phyloP scores from a whole-genome alignment of 1,140 invertebrate genomes.

The Brachionus asplanchnoidis region DNA sequence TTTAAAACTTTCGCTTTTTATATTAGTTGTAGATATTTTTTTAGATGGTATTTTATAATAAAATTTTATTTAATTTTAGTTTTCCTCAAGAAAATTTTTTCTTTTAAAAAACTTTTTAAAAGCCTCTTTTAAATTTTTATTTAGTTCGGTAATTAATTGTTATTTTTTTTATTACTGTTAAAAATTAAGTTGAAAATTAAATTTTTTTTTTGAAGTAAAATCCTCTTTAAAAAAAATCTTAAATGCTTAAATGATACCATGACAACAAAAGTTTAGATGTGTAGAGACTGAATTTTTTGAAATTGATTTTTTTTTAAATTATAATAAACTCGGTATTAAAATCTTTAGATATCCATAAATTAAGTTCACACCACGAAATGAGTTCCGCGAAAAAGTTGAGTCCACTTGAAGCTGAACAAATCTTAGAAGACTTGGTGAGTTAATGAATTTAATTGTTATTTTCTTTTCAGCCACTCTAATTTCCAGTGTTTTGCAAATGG shows the following conservation, averaged over 20 bases:
- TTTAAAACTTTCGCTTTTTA: background rate
- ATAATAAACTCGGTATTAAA: constrained; percentile 17
- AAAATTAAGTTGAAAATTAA: background rate
- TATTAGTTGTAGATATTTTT: background rate
- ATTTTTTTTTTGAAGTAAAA: background rate
- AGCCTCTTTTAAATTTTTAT: background rate
- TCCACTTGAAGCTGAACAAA: background rate
- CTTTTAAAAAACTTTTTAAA: background rate
- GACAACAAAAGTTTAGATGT: constrained; percentile 18
- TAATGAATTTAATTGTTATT: too few relatives aligned
- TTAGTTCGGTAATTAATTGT: background rate
- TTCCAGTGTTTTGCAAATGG: constrained; percentile 53
- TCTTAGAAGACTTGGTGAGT: constrained; percentile 29
- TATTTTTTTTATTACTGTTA: background rate
- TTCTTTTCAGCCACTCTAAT: background rate
- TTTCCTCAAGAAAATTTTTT: background rate
- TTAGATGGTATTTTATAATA: background rate
- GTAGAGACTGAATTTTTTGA: background rate
- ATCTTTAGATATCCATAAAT: background rate
- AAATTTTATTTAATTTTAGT: background rate
- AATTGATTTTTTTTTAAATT: constrained; percentile 23
- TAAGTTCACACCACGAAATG: background rate
- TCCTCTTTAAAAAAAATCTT: background rate
- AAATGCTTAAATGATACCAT: constrained; percentile 1
- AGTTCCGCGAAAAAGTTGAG: background rate